phyloP scores from a whole-genome alignment of 2,113 vertebrate species.

The Xiphias gladius region DNA sequence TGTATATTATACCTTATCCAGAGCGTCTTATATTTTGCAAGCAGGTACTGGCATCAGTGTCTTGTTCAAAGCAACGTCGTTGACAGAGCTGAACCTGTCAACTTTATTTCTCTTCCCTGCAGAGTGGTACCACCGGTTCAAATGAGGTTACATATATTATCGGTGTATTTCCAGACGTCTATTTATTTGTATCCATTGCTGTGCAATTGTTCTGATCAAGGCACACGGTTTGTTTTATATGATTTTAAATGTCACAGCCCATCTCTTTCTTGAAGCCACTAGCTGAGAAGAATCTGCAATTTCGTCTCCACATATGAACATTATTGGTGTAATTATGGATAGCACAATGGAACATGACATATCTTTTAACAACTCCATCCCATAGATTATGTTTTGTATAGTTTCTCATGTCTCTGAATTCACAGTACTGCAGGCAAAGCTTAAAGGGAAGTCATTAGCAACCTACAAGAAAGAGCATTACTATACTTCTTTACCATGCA shows the following conservation, averaged over 20 bases:
- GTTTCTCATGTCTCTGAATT: conserved; percentile 39
- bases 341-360: conserved; percentile 36
- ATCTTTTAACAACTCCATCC: conserved; percentile 20
- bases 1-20: conserved; percentile 28
- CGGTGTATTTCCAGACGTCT: conserved; percentile 24
- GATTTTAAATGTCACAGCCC: conserved; percentile 23
- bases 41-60: conserved; percentile 29
- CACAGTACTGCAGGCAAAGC: not conserved
- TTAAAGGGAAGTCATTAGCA: conserved; percentile 22
- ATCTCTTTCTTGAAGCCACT: conserved; percentile 44
- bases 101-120: not conserved
- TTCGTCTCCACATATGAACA: conserved; percentile 21
- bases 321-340: conserved; percentile 39
- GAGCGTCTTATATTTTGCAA: not conserved
- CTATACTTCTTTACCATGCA: not conserved
- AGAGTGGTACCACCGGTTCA: conserved; percentile 6
- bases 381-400: conserved; percentile 37
- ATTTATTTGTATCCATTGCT: conserved; percentile 59
- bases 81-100: conserved; percentile 43
- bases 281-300: conserved; percentile 43
- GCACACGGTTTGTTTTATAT: conserved; percentile 43
- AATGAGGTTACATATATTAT: conserved; percentile 16
- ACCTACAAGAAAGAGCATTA: conserved; percentile 7
- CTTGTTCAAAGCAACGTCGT: conserved; percentile 25
- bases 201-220: conserved; percentile 30